Base-by-base conservation (phyloP, 1,140 invertebrate genomes). In the Sycophila sp. region DNA sequence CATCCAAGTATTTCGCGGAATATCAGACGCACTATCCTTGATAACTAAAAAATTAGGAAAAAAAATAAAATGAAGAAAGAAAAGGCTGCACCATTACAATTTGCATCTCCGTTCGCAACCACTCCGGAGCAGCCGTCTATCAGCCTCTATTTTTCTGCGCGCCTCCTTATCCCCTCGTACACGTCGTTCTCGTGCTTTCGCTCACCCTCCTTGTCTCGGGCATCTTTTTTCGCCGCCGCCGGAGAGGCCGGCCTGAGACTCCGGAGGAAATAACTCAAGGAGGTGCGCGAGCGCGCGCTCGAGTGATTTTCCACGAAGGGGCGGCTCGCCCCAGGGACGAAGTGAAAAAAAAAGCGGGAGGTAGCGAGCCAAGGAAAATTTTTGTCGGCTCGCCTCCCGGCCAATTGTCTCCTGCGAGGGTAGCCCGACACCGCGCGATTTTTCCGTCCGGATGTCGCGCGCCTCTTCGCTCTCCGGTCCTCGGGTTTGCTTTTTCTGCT, bases 241-340 rank as follows among this genome's bases (percentile, higher is more conserved):
- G 38, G 32, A 38, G 15, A 26, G 26, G 17, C 45, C 49, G 28
- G 42, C n/a, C 49, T n/a, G n/a, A 30, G 24, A 42, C 63, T 19
- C 49, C n/a, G n/a, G 36, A 55, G 24, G 15, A 65, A 65, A 65
- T 53, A 40, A 40, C 63, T 40, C 24, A 49, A 55, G 51, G 45
- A 55, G 49, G n/a, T 17, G 15, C 17, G 34, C 22, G 36, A 36
- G n/a, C 26, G 15, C 17, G 34, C 22, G 36, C 63, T 65, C 49
- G 34, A 38, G 36, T 65, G 49, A 65, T 55, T 65, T 65, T 65
- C 49, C 30, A 38, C 34, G 51, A 65, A 22, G 28, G 19, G 15
- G 15, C 13, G 1, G 19, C n/a, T 22, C 5, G n/a, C n/a, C n/a
- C n/a, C n/a, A n/a, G n/a, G 26, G 6, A 30, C 55, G 55, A 17